A percentile compares a stretch with the other conserved stretches of the same genome.
Conservation (phyloP, 2,113 vertebrate species). For the Hystrix brachyura region DNA sequence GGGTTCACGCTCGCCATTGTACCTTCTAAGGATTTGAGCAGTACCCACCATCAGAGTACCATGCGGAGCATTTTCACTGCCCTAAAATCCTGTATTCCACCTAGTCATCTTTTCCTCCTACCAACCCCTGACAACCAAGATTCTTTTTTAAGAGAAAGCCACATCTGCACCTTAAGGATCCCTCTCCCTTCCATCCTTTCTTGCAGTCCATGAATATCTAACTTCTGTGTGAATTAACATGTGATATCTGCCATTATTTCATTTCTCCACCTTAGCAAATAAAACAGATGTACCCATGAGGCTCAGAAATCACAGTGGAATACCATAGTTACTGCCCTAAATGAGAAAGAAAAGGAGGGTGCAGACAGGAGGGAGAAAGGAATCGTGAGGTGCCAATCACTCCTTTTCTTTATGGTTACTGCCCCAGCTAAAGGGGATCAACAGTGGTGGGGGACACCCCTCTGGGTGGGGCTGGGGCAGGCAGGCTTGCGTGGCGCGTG, state of each 20-base stretch:
- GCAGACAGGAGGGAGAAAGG: too few species aligned
- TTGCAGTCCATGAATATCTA: neutral
- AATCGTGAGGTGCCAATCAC: too few species aligned
- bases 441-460: rapidly evolving
- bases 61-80: neutral
- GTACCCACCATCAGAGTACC: too few species aligned
- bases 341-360: neutral
- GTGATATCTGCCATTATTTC: neutral
- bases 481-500: rapidly evolving
- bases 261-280: neutral
- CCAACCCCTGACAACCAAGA: neutral
- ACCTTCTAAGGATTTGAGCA: neutral
- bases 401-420: neutral
- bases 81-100: neutral
- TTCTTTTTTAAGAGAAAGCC: neutral
- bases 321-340: neutral
- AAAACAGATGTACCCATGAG: neutral
- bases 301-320: neutral
- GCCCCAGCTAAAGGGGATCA: neutral
- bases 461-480: neutral
- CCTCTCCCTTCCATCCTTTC: neutral
- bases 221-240: neutral
- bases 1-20: neutral
- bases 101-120: neutral
- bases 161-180: neutral